A percentile compares a stretch with the other conserved stretches of the same genome.
Conservation (phyloP, 2,888 invertebrate species). For the Melikaiella ostensackeni region DNA sequence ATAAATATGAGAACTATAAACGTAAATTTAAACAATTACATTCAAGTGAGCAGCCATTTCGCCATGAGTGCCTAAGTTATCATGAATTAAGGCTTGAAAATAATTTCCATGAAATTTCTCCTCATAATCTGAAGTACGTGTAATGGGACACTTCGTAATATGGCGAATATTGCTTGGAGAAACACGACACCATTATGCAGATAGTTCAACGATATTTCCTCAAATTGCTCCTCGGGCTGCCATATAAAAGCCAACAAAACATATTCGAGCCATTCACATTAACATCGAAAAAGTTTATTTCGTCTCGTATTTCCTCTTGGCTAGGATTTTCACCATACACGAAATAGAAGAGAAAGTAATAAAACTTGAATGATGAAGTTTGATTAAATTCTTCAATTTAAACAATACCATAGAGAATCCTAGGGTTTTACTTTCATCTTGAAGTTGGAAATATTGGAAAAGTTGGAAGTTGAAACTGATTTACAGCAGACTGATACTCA, state of each 20-base stretch:
- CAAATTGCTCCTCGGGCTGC: not conserved
- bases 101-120: not conserved
- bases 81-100: not conserved
- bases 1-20: too few relatives aligned
- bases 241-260: not conserved
- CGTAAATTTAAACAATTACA: too few relatives aligned
- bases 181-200: conserved; percentile 1
- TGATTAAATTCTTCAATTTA: not conserved
- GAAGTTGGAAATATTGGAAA: too few relatives aligned
- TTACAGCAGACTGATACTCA: too few relatives aligned
- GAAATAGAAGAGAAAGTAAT: not conserved
- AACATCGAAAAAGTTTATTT: not conserved
- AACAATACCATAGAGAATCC: too few relatives aligned
- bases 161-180: not conserved
- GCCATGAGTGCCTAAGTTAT: not conserved
- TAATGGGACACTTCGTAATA: not conserved
- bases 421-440: too few relatives aligned
- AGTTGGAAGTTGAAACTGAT: too few relatives aligned
- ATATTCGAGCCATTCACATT: not conserved
- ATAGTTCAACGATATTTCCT: not conserved
- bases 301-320: not conserved
- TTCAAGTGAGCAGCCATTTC: not conserved
- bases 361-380: not conserved
- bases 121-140: not conserved
- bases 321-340: not conserved